Evolutionary conservation across 2,888 invertebrate genomes (phyloP).

Genomic region (Sipha maydis): DNA sequence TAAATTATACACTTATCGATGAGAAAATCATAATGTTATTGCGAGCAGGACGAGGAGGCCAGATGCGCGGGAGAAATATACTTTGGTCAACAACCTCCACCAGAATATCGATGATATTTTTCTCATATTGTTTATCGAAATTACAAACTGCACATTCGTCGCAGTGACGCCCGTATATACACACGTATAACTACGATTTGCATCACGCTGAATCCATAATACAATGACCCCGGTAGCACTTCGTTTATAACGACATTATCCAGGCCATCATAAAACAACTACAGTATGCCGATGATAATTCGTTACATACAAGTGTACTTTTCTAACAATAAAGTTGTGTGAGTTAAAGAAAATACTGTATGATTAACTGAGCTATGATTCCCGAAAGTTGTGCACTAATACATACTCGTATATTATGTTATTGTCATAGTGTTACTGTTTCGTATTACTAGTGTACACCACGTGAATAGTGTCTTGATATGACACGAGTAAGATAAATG

Average conservation of each 20-base stretch:
- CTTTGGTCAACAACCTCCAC: slow-evolving; percentile 13
- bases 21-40: neutral
- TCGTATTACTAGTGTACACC: no score
- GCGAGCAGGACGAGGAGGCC: neutral
- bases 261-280: neutral
- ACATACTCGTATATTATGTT: no score
- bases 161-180: neutral
- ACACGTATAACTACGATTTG: slow-evolving; percentile 10
- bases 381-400: neutral
- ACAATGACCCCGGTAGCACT: slow-evolving; percentile 36
- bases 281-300: neutral
- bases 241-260: neutral
- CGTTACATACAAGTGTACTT: neutral
- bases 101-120: neutral
- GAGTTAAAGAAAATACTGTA: neutral
- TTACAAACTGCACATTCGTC: neutral
- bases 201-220: slow-evolving; percentile 32
- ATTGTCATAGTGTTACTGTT: no score
- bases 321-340: neutral
- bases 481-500: no score
- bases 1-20: neutral
- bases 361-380: neutral
- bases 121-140: neutral
- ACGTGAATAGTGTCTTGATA: no score
- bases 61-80: neutral